Evolutionary conservation across 2,113 vertebrate species (phyloP).

Genomic region (Cyanoramphus novaezelandiae): DNA sequence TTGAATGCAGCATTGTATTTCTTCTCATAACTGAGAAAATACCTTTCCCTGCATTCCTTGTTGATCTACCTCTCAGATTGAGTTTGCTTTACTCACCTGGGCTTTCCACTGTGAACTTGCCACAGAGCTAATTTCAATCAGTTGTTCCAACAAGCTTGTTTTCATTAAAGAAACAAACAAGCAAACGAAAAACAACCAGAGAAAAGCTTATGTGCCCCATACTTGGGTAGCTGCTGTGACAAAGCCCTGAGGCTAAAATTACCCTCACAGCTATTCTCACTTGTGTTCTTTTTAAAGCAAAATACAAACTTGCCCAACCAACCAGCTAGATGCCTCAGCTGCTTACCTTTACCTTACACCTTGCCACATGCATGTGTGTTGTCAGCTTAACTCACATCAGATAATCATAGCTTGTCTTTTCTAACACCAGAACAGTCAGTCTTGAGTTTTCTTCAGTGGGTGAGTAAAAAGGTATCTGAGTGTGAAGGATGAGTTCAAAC

Average conservation of each 20-base stretch:
- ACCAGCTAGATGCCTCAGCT: background rate
- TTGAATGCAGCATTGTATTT: background rate
- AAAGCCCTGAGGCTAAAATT: background rate
- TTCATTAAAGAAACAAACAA: background rate
- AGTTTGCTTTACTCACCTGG: background rate
- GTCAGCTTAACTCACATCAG: background rate
- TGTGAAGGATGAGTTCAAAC: background rate
- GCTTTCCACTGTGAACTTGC: background rate
- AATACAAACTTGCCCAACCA: background rate
- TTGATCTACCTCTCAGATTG: background rate
- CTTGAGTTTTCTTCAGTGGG: background rate
- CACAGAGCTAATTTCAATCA: background rate
- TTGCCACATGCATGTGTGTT: accelerated
- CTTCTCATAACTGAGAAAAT: background rate
- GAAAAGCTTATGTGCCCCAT: background rate
- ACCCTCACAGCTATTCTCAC: background rate
- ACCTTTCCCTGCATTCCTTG: background rate
- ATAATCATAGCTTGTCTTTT: background rate
- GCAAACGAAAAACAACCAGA: background rate
- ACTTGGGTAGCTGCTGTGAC: background rate
- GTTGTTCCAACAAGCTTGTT: background rate
- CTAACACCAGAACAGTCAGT: background rate
- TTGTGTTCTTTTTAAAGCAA: background rate
- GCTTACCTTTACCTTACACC: background rate
- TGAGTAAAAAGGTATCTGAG: background rate